A percentile compares a stretch with the other conserved stretches of the same genome.
phyloP scores from a whole-genome alignment of 1,140 invertebrate genomes.

The Meloidogyne floridensis region DNA sequence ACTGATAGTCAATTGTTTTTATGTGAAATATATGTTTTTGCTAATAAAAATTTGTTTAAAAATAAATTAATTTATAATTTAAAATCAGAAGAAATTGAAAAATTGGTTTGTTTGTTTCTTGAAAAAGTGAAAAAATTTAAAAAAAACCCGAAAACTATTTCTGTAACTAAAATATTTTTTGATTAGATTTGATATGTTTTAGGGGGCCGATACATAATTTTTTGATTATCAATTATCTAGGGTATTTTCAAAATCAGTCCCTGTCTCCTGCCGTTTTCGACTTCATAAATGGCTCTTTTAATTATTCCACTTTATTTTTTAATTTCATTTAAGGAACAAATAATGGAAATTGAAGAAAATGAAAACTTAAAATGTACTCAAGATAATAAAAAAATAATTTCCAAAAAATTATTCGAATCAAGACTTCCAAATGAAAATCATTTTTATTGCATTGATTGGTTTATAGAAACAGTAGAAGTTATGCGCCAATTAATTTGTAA shows the following conservation, averaged over 20 bases:
- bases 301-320: no score
- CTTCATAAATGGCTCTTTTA: no score
- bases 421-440: conserved; percentile 9
- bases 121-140: no score
- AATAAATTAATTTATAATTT: conserved; percentile 7
- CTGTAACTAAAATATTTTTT: no score
- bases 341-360: not conserved
- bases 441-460: not conserved
- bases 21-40: conserved; percentile 5
- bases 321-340: not conserved
- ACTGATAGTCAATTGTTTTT: not conserved
- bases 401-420: conserved; percentile 7
- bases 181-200: no score
- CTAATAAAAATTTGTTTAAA: not conserved
- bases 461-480: not conserved
- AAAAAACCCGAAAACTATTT: no score
- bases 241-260: no score
- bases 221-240: no score
- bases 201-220: no score
- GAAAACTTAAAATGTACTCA: not conserved
- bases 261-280: no score
- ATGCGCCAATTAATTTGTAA: not conserved
- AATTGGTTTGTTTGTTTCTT: not conserved
- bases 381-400: not conserved
- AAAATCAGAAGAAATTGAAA: not conserved